phyloP scores from a whole-genome alignment of 2,797 vertebrate genomes.

The Phalloptychus januarius region DNA sequence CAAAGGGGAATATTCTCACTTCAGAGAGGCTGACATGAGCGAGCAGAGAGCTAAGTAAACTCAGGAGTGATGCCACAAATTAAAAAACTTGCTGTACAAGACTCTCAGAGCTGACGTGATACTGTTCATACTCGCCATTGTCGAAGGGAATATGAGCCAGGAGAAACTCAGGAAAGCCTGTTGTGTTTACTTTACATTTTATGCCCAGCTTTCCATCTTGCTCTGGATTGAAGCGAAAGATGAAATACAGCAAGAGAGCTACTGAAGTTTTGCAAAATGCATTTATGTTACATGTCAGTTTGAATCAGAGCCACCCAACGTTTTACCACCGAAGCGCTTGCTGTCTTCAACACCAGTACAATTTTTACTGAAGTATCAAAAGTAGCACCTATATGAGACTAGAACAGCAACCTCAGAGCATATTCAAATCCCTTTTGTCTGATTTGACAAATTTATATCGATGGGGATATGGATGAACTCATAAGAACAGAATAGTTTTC shows the following conservation, averaged over 20 bases:
- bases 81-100: not conserved
- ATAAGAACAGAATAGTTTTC: not conserved
- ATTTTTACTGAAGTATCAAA: not conserved
- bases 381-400: no score
- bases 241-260: not conserved
- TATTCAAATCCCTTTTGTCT: not conserved
- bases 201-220: not conserved
- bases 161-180: not conserved
- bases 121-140: not conserved
- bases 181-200: not conserved
- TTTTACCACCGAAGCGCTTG: not conserved
- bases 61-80: not conserved
- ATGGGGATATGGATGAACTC: not conserved
- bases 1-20: slow-evolving; percentile 1
- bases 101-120: not conserved
- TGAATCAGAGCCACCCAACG: not conserved
- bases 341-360: not conserved
- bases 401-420: not conserved
- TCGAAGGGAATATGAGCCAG: not conserved
- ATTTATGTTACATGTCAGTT: not conserved
- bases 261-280: not conserved
- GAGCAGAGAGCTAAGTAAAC: slow-evolving; percentile 13
- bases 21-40: not conserved
- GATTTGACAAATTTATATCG: not conserved
- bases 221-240: not conserved